phyloP scores from a whole-genome alignment of 2,888 invertebrate species.

The Aporophyla lueneburgensis region DNA sequence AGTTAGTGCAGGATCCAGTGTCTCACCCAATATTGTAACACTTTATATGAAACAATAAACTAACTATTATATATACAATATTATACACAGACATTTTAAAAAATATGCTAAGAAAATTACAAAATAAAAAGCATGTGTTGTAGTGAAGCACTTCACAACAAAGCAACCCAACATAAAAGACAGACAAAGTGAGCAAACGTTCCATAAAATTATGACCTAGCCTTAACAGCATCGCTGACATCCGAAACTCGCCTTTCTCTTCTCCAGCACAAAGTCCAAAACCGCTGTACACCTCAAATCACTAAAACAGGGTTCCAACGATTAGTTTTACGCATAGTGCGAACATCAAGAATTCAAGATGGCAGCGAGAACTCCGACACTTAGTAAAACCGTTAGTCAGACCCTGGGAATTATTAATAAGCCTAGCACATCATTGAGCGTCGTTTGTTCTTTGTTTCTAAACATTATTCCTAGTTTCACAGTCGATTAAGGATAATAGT shows the following conservation, averaged over 20 bases:
- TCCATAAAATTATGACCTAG: slow-evolving; percentile 17
- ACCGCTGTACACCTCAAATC: neutral
- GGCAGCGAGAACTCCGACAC: slow-evolving; percentile 30
- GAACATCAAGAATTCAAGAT: slow-evolving; percentile 49
- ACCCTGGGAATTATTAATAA: slow-evolving; percentile 57
- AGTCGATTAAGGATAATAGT: slow-evolving; percentile 33
- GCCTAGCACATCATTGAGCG: slow-evolving; percentile 38
- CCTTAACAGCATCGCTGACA: neutral
- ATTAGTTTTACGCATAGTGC: slow-evolving; percentile 45
- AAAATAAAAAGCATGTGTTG: neutral
- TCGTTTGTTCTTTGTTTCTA: slow-evolving; percentile 33
- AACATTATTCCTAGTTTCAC: slow-evolving; percentile 27
- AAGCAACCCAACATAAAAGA: slow-evolving; percentile 7
- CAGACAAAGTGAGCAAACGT: slow-evolving; percentile 37
- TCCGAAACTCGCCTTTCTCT: neutral
- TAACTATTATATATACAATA: no score
- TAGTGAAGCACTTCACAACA: neutral
- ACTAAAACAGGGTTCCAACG: slow-evolving; percentile 12
- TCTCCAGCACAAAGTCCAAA: neutral
- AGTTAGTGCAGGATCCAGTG: no score
- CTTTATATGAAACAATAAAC: no score
- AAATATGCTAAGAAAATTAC: neutral
- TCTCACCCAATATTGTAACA: no score
- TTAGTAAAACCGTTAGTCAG: slow-evolving; percentile 49
- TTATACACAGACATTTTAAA: neutral